Evolutionary conservation across 2,113 vertebrate genomes (phyloP).

Genomic region (Syngnathus floridae): DNA sequence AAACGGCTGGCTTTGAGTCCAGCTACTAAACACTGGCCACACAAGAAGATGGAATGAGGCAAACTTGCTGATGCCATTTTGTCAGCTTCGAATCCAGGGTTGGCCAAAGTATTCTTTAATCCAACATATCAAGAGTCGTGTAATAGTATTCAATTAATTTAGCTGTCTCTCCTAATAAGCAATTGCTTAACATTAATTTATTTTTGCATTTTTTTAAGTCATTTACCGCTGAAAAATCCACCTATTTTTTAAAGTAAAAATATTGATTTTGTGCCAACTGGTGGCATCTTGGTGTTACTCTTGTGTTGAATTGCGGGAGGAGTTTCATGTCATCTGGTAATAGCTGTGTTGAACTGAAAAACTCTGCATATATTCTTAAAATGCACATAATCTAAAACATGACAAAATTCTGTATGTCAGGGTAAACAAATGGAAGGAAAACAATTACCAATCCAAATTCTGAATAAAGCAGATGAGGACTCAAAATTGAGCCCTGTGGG

Average conservation of each 20-base stretch:
- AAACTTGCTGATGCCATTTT: background rate
- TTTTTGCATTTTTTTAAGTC: background rate
- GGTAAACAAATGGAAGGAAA: too few species aligned
- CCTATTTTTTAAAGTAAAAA: too few species aligned
- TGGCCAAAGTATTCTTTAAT: background rate
- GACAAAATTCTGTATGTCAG: too few species aligned
- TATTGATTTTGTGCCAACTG: too few species aligned
- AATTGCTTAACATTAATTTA: background rate
- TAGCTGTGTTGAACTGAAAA: too few species aligned
- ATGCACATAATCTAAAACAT: too few species aligned
- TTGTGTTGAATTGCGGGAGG: too few species aligned
- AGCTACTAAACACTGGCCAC: constrained; percentile 27
- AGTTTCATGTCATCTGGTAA: too few species aligned
- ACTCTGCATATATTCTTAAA: too few species aligned
- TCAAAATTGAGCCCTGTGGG: background rate
- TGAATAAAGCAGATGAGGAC: background rate
- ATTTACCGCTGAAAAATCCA: too few species aligned
- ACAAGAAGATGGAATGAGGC: constrained; percentile 23
- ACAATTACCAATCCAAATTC: too few species aligned
- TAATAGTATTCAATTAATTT: background rate
- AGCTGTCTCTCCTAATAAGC: background rate
- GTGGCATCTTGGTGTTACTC: too few species aligned
- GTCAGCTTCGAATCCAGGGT: background rate
- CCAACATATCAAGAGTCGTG: background rate
- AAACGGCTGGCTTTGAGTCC: constrained; percentile 49